phyloP scores from a whole-genome alignment of 2,113 vertebrate genomes.

The Pagrus major region DNA sequence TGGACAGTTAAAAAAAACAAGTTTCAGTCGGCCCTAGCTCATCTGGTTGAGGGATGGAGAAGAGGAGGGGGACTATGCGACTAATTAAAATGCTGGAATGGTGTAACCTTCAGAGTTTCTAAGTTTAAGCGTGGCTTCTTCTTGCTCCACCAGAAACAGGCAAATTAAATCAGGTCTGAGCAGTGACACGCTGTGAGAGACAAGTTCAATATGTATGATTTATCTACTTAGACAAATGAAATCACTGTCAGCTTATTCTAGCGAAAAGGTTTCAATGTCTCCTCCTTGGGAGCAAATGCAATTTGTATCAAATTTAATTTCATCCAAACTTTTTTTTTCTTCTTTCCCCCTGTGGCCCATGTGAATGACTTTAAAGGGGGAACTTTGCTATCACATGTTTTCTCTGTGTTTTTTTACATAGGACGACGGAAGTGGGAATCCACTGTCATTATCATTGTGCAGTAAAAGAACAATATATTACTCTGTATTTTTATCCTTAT shows the following conservation, averaged over 20 bases:
- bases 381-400: not conserved
- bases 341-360: conserved; percentile 17
- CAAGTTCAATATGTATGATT: conserved; percentile 88
- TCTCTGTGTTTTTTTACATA: conserved; percentile 19
- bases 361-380: conserved; percentile 38
- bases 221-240: conserved; percentile 90
- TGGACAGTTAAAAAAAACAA: conserved; percentile 3
- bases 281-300: conserved; percentile 79
- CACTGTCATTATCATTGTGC: not conserved
- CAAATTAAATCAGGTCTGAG: conserved; percentile 89
- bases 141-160: conserved; percentile 69
- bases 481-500: not conserved
- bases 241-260: conserved; percentile 85
- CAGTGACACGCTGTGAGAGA: conserved; percentile 82
- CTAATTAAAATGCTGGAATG: conserved; percentile 85
- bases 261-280: conserved; percentile 80
- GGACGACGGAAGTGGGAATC: conserved; percentile 24
- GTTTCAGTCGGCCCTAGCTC: conserved; percentile 39
- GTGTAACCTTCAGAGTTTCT: conserved; percentile 82
- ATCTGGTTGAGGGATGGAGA: conserved; percentile 17
- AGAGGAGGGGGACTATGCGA: conserved; percentile 31
- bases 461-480: not conserved
- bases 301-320: conserved; percentile 85
- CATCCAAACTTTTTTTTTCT: conserved; percentile 51
- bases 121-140: conserved; percentile 81